A percentile compares a stretch with the other conserved stretches of the same genome.
phyloP scores from a whole-genome alignment of 1,140 invertebrate species.

The Condylostylus longicornis region DNA sequence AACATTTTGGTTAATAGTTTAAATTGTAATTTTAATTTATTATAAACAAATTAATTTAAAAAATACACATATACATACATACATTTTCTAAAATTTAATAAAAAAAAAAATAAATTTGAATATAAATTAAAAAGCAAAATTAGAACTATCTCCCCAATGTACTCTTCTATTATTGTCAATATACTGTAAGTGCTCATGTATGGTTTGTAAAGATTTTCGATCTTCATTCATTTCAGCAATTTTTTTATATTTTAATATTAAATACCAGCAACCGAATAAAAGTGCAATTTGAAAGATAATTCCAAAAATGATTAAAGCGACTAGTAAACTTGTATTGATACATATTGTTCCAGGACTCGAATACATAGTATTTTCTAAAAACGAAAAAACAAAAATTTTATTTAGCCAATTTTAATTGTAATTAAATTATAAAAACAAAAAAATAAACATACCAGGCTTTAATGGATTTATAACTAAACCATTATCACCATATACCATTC shows the following conservation, averaged over 20 bases:
- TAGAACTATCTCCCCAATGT: slow-evolving; percentile 1
- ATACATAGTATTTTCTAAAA: neutral
- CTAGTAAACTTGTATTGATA: slow-evolving; percentile 26
- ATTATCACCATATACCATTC: slow-evolving; percentile 32
- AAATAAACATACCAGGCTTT: neutral
- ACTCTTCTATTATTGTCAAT: neutral
- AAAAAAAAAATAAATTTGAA: too few species aligned
- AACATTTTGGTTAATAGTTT: too few species aligned
- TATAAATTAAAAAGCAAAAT: too few species aligned
- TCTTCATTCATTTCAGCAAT: neutral
- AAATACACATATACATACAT: too few species aligned
- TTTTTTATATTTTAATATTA: slow-evolving; percentile 18
- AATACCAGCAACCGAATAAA: slow-evolving; percentile 26
- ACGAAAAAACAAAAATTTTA: too few species aligned
- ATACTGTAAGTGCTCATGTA: neutral
- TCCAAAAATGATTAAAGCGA: slow-evolving; percentile 28
- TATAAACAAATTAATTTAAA: too few species aligned
- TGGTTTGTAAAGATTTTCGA: neutral
- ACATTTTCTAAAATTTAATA: too few species aligned
- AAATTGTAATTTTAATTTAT: too few species aligned
- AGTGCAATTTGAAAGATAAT: slow-evolving; percentile 24
- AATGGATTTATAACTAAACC: slow-evolving; percentile 32
- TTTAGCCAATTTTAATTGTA: slow-evolving; percentile 15
- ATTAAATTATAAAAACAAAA: neutral
- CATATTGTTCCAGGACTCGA: slow-evolving; percentile 24